Evolutionary conservation across 1,140 invertebrate genomes (phyloP), one percentile per base, ranked within the genome.

Genomic region (Brachionus calyciflorus): DNA sequence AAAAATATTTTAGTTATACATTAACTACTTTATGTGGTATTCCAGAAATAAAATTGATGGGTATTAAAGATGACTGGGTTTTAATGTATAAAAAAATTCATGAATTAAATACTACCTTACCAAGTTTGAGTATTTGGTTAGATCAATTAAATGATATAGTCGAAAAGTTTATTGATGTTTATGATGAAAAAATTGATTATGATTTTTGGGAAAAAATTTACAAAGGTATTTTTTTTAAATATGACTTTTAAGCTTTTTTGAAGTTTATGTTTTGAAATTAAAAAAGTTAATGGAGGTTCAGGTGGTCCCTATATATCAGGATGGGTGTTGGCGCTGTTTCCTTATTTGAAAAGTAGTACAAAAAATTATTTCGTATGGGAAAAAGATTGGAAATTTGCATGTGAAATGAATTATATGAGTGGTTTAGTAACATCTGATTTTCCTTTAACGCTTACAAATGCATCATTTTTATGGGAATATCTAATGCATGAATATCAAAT

Each of bases 361-460:
- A 55, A 30, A 49, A 73, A 73, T 55, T 73, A 73, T 73, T 73
- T 73, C 40, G 69, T 73, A 1, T 73, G 69, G 69, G 69, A 73
- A 55, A 73, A 73, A 55, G 49, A 49, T 49, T 73, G 69, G 69
- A 33, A n/a, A 30, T 33, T 17, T n/a, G 48, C 12, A 12, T 28
- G 26, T 55, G 21, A 40, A 28, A 7, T 10, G 10, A 44, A 57
- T n/a, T 19, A 46, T n/a, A 14, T 55, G 6, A 21, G 28, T 46
- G 49, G 49, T 17, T 19, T 76, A 9, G 10, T 46, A 6, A 40
- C 70, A 24, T 14, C 28, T 3, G 70, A 76, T 46, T 55, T 76
- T 76, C 33, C 24, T 12, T 26, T 76, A n/a, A 37, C 7, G 55
- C 28, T 55, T 4, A 76, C 14, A n/a, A 41, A 60, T 41, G 28